A percentile compares a stretch with the other conserved stretches of the same genome.
These are phyloP conservation scores for Rhyzopertha dominica DNA, from an alignment of 1,140 invertebrate genomes.

Conservation along the genomic window DNA sequence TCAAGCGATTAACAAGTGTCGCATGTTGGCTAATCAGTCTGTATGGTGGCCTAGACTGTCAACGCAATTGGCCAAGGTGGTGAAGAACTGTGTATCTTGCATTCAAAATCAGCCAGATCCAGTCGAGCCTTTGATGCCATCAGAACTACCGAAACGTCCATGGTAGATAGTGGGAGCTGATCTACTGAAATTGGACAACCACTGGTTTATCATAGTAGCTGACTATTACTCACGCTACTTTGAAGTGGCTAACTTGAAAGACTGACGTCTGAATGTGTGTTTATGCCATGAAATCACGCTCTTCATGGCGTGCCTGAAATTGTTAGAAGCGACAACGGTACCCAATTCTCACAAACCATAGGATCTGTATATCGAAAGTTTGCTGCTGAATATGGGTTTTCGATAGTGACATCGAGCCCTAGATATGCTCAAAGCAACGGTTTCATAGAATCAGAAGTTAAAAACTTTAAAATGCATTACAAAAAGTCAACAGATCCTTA, in stretches of 20 bases:
- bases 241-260: constrained; percentile 5
- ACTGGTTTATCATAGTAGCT: constrained; percentile 3
- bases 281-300: constrained; percentile 7
- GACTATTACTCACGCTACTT: constrained; percentile 16
- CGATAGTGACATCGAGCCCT: no score
- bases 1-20: no score
- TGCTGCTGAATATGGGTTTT: no score
- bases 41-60: constrained; percentile 8
- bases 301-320: constrained; percentile 5
- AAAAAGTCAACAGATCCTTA: no score
- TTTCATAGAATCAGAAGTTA: no score
- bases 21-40: constrained; percentile 3
- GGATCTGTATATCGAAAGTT: no score
- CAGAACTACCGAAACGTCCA: constrained; percentile 4
- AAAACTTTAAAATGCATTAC: no score
- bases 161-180: constrained; percentile 8
- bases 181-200: neutral
- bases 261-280: neutral
- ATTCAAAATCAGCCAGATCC: neutral
- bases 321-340: constrained; percentile 9
- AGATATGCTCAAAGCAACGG: no score
- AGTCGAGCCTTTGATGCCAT: constrained; percentile 5
- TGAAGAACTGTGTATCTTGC: constrained; percentile 5
- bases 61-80: neutral
- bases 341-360: no score